Conservation (phyloP, 53 echinoderm and acorn worm genomes). For the Arbacia lixula region DNA sequence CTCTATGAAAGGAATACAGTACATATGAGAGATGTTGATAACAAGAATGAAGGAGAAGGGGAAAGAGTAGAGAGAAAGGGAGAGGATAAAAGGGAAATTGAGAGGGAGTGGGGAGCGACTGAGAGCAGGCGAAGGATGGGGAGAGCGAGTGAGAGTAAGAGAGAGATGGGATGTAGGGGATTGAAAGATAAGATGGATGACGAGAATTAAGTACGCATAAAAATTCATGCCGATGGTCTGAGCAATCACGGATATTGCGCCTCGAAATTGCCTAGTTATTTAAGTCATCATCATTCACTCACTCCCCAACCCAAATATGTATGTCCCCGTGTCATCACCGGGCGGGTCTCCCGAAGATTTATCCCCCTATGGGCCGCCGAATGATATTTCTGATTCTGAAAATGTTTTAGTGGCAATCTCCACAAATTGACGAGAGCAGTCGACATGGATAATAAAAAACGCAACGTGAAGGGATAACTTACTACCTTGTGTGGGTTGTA, state of each 20-base stretch:
- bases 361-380: slow-evolving; percentile 7
- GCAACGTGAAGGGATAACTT: no score
- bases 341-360: slow-evolving; percentile 5
- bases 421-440: slow-evolving; percentile 41
- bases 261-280: slow-evolving; percentile 55
- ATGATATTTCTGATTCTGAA: slow-evolving; percentile 11
- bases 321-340: slow-evolving; percentile 30
- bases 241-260: slow-evolving; percentile 54
- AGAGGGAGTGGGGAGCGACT: not conserved
- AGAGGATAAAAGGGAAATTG: not conserved
- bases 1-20: no score
- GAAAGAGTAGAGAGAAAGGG: not conserved
- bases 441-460: not conserved
- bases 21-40: not conserved
- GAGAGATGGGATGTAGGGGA: not conserved
- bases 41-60: not conserved
- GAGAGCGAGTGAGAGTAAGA: not conserved
- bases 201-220: slow-evolving; percentile 36
- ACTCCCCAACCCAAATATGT: slow-evolving; percentile 35
- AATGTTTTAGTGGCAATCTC: slow-evolving; percentile 49
- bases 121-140: not conserved
- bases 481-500: no score
- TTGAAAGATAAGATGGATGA: no score
- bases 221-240: slow-evolving; percentile 45
- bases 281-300: slow-evolving; percentile 59